Evolutionary conservation across 2,797 vertebrate species (phyloP).

Genomic region (Phyllotis vaccarum): DNA sequence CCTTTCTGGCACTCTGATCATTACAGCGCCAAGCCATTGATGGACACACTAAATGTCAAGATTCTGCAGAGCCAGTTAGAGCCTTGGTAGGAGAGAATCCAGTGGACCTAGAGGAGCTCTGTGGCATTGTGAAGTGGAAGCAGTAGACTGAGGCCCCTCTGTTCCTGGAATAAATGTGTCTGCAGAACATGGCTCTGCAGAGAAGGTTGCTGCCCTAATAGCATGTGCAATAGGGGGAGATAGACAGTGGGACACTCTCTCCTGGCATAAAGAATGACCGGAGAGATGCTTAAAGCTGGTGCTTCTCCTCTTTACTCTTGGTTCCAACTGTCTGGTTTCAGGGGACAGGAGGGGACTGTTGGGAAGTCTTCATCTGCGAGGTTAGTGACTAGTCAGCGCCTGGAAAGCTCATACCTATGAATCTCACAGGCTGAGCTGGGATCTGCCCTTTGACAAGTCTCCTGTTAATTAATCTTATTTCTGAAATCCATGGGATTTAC

Average conservation of each 20-base stretch:
- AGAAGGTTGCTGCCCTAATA: accelerated
- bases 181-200: accelerated
- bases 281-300: too few relatives aligned
- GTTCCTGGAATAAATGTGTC: neutral
- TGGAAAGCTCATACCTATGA: accelerated
- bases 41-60: accelerated
- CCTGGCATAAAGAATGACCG: accelerated
- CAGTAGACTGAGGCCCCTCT: neutral
- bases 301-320: accelerated
- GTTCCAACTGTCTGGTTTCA: neutral
- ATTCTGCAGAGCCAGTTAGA: accelerated
- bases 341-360: accelerated
- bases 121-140: neutral
- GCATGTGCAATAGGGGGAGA: neutral
- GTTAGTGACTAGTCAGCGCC: neutral
- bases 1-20: accelerated
- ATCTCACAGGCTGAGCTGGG: neutral
- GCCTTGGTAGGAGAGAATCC: accelerated
- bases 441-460: neutral
- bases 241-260: neutral
- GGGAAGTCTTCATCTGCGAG: neutral
- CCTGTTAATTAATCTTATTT: neutral
- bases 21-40: accelerated
- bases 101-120: too few relatives aligned
- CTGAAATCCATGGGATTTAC: neutral